phyloP scores from a whole-genome alignment of 1,140 invertebrate genomes.

The Dermatophagoides farinae region DNA sequence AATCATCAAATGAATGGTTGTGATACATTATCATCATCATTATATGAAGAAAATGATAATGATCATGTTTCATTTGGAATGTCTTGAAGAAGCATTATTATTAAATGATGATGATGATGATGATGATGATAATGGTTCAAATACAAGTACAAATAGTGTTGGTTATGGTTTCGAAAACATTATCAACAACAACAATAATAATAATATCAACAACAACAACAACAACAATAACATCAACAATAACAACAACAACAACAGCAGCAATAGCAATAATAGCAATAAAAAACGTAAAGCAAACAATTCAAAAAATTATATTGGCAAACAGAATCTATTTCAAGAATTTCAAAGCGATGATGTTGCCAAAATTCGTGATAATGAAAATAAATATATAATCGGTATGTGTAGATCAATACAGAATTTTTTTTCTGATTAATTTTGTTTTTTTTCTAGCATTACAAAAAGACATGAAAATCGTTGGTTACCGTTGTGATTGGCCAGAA shows the following conservation, averaged over 20 bases:
- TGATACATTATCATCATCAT: not conserved
- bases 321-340: constrained; percentile 6
- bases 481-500: constrained; percentile 4
- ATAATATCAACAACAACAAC: not conserved
- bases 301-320: constrained; percentile 7
- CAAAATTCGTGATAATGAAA: constrained; percentile 3
- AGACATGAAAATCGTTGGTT: constrained; percentile 4
- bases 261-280: not conserved
- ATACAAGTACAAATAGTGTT: too few species aligned
- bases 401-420: not conserved
- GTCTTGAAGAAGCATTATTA: too few species aligned
- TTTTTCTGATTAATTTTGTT: not conserved
- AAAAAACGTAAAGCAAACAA: not conserved
- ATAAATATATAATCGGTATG: constrained; percentile 6
- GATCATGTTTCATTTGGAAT: too few species aligned
- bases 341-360: constrained; percentile 3
- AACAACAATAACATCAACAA: too few species aligned
- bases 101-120: too few species aligned
- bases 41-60: too few species aligned
- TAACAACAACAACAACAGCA: not conserved
- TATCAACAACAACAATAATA: too few species aligned
- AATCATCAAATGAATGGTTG: not conserved
- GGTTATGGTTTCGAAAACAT: too few species aligned
- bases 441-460: not conserved
- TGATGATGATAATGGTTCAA: too few species aligned